phyloP scores from a whole-genome alignment of 2,113 vertebrate species.

The Urocynchramus pylzowi region DNA sequence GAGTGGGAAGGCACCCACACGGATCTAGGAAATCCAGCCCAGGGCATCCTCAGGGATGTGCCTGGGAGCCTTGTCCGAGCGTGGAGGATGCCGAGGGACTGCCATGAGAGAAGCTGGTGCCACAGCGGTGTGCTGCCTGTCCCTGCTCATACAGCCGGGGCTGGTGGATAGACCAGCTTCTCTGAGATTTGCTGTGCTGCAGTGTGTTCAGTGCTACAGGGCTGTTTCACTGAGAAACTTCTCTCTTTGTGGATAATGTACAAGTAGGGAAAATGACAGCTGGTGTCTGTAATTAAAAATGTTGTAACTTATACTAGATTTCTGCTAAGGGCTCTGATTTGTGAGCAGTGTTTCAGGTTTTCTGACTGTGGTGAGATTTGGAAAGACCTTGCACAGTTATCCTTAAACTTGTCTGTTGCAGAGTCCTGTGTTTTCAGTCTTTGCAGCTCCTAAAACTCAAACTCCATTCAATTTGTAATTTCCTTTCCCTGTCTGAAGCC shows the following conservation, averaged over 20 bases:
- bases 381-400: not conserved
- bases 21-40: not conserved
- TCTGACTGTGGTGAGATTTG: not conserved
- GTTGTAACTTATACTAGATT: not conserved
- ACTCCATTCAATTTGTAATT: not conserved
- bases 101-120: rapidly evolving
- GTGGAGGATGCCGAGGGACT: not conserved
- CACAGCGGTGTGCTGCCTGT: not conserved
- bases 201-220: not conserved
- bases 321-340: not conserved
- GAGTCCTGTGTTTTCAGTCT: not conserved
- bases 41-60: not conserved
- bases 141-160: not conserved
- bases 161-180: not conserved
- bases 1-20: rapidly evolving
- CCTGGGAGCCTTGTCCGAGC: not conserved
- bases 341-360: not conserved
- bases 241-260: not conserved
- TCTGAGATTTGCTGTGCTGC: not conserved
- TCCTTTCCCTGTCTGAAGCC: not conserved
- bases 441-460: not conserved
- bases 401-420: not conserved
- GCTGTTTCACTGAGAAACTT: not conserved
- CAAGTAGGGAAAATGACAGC: not conserved
- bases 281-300: not conserved